A percentile compares a stretch with the other conserved stretches of the same genome.
phyloP scores from a whole-genome alignment of 2,797 vertebrate genomes.

The Phaenicophaeus curvirostris region DNA sequence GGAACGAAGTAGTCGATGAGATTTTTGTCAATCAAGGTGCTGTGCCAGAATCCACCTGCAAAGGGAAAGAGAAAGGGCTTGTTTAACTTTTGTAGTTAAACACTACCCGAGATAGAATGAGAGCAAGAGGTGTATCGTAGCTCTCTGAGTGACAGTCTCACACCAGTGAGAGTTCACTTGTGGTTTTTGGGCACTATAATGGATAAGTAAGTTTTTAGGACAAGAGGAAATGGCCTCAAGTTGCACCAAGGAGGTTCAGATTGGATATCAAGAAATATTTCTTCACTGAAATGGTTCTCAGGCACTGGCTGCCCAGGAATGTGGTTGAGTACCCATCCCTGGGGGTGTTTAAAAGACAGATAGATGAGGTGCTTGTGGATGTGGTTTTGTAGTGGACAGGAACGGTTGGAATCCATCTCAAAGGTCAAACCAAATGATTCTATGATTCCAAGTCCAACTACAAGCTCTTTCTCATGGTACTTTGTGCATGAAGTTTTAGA shows the following conservation, averaged over 20 bases:
- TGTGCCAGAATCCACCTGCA: conserved; percentile 92
- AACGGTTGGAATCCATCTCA: too few species aligned
- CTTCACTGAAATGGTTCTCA: too few species aligned
- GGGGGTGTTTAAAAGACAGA: too few species aligned
- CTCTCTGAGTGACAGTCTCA: background rate
- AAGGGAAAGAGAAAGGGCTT: background rate
- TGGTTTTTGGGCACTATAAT: background rate
- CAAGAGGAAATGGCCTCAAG: too few species aligned
- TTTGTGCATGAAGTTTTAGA: background rate
- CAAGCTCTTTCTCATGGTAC: background rate
- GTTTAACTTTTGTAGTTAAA: background rate
- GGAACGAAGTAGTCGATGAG: conserved; percentile 96
- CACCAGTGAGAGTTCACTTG: background rate
- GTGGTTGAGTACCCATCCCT: too few species aligned
- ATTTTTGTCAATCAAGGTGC: conserved; percentile 91
- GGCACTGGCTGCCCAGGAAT: too few species aligned
- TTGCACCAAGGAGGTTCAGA: too few species aligned
- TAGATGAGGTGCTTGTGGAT: too few species aligned
- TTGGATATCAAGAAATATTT: too few species aligned
- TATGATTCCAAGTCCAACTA: background rate
- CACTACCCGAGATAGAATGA: rapidly evolving
- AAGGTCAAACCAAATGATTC: too few species aligned
- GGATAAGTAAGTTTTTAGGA: background rate
- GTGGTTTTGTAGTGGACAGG: too few species aligned
- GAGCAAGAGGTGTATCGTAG: background rate